Conservation (phyloP, 2,113 vertebrate species). For the Theristicus caerulescens region DNA sequence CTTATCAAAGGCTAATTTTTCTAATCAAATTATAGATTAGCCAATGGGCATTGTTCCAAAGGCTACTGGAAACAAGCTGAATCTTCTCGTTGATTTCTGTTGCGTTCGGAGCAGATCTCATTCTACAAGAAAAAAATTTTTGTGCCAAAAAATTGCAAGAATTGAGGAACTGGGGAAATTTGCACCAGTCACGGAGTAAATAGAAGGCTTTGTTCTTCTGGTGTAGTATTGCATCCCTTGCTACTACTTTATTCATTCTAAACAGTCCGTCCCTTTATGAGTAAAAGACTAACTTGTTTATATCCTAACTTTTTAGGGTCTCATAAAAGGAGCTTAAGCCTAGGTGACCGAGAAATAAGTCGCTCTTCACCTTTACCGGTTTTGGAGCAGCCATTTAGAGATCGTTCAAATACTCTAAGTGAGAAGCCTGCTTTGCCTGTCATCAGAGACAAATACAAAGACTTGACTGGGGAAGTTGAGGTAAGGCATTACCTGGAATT, state of each 20-base stretch:
- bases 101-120: not conserved
- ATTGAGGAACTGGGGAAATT: not conserved
- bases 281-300: not conserved
- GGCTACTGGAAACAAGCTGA: not conserved
- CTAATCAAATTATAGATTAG: not conserved
- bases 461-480: slow-evolving; percentile 97
- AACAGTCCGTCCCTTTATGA: not conserved
- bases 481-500: slow-evolving; percentile 63
- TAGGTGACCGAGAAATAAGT: slow-evolving; percentile 93
- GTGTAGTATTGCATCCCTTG: not conserved
- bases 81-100: not conserved
- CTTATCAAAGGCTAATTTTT: not conserved
- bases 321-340: slow-evolving; percentile 95
- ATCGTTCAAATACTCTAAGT: slow-evolving; percentile 91
- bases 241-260: not conserved
- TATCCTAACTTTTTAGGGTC: slow-evolving; percentile 77
- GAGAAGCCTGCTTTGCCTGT: slow-evolving; percentile 92
- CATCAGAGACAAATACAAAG: slow-evolving; percentile 98
- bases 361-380: slow-evolving; percentile 81
- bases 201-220: not conserved
- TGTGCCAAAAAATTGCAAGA: not conserved
- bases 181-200: not conserved
- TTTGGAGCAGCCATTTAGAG: slow-evolving; percentile 88
- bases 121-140: not conserved
- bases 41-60: not conserved